Evolutionary conservation across 2,888 invertebrate species (phyloP), one percentile per base, ranked within the genome.

Genomic region (Eutolmus rufibarbis): DNA sequence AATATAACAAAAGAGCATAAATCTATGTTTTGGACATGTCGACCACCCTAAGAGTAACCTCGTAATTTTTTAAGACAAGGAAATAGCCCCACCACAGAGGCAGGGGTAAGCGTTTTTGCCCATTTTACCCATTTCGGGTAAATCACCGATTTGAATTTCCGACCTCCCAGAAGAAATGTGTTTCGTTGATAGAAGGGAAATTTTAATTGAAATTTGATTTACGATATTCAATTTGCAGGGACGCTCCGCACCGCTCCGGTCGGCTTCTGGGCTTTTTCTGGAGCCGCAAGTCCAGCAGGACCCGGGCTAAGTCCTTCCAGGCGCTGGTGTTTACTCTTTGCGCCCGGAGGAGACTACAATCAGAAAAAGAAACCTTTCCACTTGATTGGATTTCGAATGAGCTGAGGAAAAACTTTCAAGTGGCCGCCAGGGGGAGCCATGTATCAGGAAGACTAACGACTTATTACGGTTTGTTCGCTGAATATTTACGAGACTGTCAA

Each of bases 201-300:
- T 89, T 89, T 90, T 90, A 90, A 90, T 90, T 90, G 90, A 90
- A 90, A 89, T 89, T 90, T 90, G 90, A 90, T 90, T 90, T 90
- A 90, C 89, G 89, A 89, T 88, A 88, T 89, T 89, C 89, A 89
- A 89, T 89, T 89, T 89, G 88, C 88, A 89, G 86, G 86, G 88
- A 46, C 43, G 85, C 88, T 88, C 86, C 87, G 86, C 89, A 88
- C 86, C 87, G 84, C 86, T 86, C 85, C 79, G 87, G 87, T 86
- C 87, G 86, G 87, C 51, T 85, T 43, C 74, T 82, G 79, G 56
- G 77, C 19, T 87, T 77, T 51, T 74, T 78, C 40, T 23, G 40
- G 56, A 19, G 84, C 7, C 51, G 7, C 51, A 51, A 57, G 66
- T 37, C 31, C 37, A 1, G n/a, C 57, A 37, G 57, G 28, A 37